Conservation (phyloP, 1,140 invertebrate genomes). For the Drosophila punjabiensis region DNA sequence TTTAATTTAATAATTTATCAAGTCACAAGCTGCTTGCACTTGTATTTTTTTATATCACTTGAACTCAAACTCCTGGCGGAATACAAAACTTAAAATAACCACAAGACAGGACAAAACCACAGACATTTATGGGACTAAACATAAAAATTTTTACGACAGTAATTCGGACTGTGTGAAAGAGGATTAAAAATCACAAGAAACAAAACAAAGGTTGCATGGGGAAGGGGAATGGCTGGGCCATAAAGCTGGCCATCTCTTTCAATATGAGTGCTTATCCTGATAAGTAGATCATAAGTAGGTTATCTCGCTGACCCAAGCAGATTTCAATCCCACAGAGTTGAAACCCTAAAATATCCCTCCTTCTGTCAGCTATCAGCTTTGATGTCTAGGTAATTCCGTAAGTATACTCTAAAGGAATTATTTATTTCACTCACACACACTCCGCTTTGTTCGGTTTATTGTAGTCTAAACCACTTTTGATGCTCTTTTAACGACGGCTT, state of each 20-base stretch:
- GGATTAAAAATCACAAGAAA: slow-evolving; percentile 33
- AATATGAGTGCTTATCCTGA: slow-evolving; percentile 11
- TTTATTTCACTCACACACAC: slow-evolving; percentile 42
- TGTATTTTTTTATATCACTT: background rate
- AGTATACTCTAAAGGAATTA: slow-evolving; percentile 31
- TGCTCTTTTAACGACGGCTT: slow-evolving; percentile 55
- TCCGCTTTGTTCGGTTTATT: slow-evolving; percentile 7
- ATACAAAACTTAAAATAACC: slow-evolving; percentile 4
- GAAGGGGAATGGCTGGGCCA: slow-evolving; percentile 1
- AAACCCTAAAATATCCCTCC: slow-evolving; percentile 26
- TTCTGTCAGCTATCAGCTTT: slow-evolving; percentile 11
- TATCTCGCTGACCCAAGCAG: slow-evolving; percentile 42
- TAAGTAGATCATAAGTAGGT: slow-evolving; percentile 45
- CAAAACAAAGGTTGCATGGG: slow-evolving; percentile 16
- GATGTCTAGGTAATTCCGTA: slow-evolving; percentile 38
- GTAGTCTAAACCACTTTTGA: slow-evolving; percentile 48
- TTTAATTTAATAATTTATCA: background rate
- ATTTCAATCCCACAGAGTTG: slow-evolving; percentile 26
- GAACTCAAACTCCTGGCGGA: no score
- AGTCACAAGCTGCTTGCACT: background rate
- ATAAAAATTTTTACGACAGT: slow-evolving; percentile 43
- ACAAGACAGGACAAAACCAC: background rate
- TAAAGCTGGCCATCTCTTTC: slow-evolving; percentile 17
- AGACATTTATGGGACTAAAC: slow-evolving; percentile 17
- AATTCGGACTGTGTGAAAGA: slow-evolving; percentile 16